phyloP scores from a whole-genome alignment of 2,888 invertebrate species.

The Chrysodeixis includens region DNA sequence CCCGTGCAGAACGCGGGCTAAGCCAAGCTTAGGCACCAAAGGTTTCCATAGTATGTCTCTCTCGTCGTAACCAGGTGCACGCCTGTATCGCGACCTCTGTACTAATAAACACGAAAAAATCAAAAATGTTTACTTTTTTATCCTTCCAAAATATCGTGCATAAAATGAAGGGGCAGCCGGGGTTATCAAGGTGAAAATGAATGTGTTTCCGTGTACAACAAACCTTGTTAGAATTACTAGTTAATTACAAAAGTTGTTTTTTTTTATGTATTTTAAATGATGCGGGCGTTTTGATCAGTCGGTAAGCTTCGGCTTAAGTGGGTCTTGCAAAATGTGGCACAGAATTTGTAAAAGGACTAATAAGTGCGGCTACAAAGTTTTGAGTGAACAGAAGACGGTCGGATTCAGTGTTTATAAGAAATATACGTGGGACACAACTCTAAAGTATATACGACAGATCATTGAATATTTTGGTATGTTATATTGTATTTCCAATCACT shows the following conservation, averaged over 20 bases:
- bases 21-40: conserved; percentile 40
- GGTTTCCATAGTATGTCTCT: conserved; percentile 61
- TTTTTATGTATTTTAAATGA: conserved; percentile 50
- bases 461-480: conserved; percentile 79
- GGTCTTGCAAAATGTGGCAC: conserved; percentile 67
- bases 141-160: conserved; percentile 17
- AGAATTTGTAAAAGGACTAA: conserved; percentile 66
- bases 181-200: conserved; percentile 43
- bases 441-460: conserved; percentile 64
- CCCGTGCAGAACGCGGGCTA: conserved; percentile 60
- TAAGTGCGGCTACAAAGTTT: conserved; percentile 60
- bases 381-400: conserved; percentile 58
- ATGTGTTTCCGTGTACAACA: conserved; percentile 43
- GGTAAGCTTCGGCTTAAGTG: conserved; percentile 34
- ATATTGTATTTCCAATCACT: not conserved
- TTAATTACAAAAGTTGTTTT: conserved; percentile 30
- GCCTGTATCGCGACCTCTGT: conserved; percentile 43
- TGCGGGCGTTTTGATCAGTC: conserved; percentile 27
- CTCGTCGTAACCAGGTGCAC: conserved; percentile 57
- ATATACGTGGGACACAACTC: conserved; percentile 61
- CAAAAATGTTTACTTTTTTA: not conserved
- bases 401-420: conserved; percentile 53
- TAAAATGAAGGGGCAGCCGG: conserved; percentile 37
- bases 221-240: conserved; percentile 40
- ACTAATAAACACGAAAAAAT: conserved; percentile 12